Conservation (phyloP, 2,888 invertebrate genomes). For the Physocephala rufipes region DNA sequence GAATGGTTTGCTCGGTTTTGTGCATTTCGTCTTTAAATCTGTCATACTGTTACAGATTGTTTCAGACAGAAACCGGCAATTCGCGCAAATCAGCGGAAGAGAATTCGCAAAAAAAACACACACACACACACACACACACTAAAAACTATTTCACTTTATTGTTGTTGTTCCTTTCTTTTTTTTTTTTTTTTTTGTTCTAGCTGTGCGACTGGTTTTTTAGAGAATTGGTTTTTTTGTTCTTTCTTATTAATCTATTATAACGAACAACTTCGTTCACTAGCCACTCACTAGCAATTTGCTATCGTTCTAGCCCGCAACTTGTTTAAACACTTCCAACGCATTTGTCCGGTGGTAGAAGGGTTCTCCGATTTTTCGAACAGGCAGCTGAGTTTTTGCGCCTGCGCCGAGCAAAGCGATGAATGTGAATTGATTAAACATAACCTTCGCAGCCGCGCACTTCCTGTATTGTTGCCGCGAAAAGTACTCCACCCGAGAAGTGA, state of each 20-base stretch:
- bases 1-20: conserved; percentile 47
- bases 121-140: too few species aligned
- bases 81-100: background rate
- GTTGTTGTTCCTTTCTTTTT: background rate
- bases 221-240: background rate
- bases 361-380: background rate
- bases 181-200: background rate
- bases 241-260: background rate
- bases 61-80: background rate
- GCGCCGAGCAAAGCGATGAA: background rate
- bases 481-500: background rate
- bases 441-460: conserved; percentile 21
- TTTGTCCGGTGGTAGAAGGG: background rate
- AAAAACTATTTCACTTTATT: background rate
- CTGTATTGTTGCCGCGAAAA: conserved; percentile 7
- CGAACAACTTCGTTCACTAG: conserved; percentile 4
- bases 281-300: background rate
- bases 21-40: conserved; percentile 35
- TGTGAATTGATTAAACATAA: background rate
- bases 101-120: conserved; percentile 2
- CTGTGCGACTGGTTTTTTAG: background rate
- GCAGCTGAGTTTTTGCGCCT: background rate
- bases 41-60: conserved; percentile 43
- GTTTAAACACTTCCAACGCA: background rate
- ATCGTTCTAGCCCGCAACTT: background rate